phyloP scores from a whole-genome alignment of 2,888 invertebrate genomes.

The Eupithecia pulchellata region DNA sequence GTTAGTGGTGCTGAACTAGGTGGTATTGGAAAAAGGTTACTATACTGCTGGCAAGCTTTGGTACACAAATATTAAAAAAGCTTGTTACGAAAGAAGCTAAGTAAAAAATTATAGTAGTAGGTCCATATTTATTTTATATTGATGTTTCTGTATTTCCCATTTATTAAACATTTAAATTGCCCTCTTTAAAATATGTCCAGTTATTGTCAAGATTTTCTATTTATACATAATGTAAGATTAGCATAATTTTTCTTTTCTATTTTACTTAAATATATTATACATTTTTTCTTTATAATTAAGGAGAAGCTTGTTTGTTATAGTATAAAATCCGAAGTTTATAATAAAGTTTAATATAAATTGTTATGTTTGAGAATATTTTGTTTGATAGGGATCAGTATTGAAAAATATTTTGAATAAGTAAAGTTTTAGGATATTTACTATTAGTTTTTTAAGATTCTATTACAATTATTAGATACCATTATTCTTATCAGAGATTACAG shows the following conservation, averaged over 20 bases:
- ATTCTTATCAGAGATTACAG: not conserved
- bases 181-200: not conserved
- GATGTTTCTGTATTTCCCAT: not conserved
- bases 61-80: not conserved
- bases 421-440: not conserved
- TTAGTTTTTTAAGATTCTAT: conserved; percentile 21
- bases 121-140: not conserved
- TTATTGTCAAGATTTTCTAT: not conserved
- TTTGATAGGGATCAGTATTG: conserved; percentile 41
- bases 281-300: not conserved
- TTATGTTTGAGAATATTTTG: conserved; percentile 38
- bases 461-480: conserved; percentile 6
- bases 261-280: not conserved
- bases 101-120: not conserved
- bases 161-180: not conserved
- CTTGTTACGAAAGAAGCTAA: conserved; percentile 3
- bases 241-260: not conserved
- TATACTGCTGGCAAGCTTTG: not conserved
- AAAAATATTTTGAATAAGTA: conserved; percentile 29
- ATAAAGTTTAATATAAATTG: conserved; percentile 30
- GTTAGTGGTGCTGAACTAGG: conserved; percentile 43
- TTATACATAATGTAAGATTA: not conserved
- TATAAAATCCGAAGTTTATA: conserved; percentile 21
- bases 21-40: conserved; percentile 7
- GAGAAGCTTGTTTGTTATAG: not conserved